Conservation (phyloP, 2,888 invertebrate species). For the Poecilobothrus nobilitatus region DNA sequence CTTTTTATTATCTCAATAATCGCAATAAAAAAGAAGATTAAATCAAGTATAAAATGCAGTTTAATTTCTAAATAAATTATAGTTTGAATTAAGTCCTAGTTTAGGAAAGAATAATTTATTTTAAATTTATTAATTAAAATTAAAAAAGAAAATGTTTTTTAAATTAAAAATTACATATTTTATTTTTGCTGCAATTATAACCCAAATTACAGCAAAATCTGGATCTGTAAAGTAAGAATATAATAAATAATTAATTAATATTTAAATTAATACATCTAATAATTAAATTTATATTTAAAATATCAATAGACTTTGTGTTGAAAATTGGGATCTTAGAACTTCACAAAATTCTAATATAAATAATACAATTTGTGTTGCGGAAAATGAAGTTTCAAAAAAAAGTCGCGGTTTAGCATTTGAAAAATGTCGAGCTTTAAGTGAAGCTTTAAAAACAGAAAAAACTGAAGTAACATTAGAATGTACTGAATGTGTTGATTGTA, state of each 20-base stretch:
- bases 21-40: too few relatives aligned
- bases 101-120: too few relatives aligned
- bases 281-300: not conserved
- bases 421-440: too few relatives aligned
- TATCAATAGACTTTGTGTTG: not conserved
- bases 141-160: not conserved
- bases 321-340: too few relatives aligned
- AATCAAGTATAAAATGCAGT: not conserved
- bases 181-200: not conserved
- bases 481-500: not conserved
- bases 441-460: too few relatives aligned
- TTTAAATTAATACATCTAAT: not conserved
- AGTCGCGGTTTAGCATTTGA: too few relatives aligned
- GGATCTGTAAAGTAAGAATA: not conserved
- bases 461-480: too few relatives aligned
- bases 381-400: too few relatives aligned
- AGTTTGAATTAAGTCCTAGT: not conserved
- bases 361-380: too few relatives aligned
- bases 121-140: too few relatives aligned
- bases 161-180: not conserved
- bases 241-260: not conserved
- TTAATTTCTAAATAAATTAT: not conserved
- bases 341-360: too few relatives aligned
- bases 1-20: too few relatives aligned
- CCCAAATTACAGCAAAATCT: not conserved